Evolutionary conservation across 2,113 vertebrate genomes (phyloP).

Genomic region (Bettongia penicillata): DNA sequence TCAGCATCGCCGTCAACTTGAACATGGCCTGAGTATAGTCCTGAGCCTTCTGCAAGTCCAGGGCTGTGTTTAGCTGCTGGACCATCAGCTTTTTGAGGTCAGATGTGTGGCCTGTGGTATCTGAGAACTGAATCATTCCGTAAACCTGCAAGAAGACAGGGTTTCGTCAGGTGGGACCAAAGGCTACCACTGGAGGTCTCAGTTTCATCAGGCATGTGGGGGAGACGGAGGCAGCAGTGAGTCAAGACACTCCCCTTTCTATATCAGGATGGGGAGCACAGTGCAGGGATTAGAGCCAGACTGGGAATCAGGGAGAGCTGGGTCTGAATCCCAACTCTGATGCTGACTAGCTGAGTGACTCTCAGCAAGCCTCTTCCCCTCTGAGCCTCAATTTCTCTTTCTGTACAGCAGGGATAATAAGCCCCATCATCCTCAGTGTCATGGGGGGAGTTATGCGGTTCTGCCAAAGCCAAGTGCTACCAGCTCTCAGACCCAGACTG

Average conservation of each 20-base stretch:
- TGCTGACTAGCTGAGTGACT: too few relatives aligned
- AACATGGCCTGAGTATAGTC: slow-evolving; percentile 95
- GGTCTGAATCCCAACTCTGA: background rate
- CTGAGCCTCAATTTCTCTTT: too few relatives aligned
- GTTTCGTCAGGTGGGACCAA: background rate
- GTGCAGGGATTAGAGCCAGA: too few relatives aligned
- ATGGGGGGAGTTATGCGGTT: too few relatives aligned
- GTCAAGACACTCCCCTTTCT: too few relatives aligned
- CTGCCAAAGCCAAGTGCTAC: background rate
- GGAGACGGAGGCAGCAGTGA: too few relatives aligned
- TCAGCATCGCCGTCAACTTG: slow-evolving; percentile 95
- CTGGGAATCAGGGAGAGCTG: background rate
- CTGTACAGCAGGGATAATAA: background rate
- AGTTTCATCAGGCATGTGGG: too few relatives aligned
- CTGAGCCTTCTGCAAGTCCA: slow-evolving; percentile 87
- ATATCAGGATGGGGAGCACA: too few relatives aligned
- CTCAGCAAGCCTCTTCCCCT: too few relatives aligned
- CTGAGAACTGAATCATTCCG: slow-evolving; percentile 96
- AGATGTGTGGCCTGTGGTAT: slow-evolving; percentile 88
- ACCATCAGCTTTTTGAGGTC: slow-evolving; percentile 95
- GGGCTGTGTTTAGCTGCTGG: slow-evolving; percentile 89
- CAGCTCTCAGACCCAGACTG: background rate
- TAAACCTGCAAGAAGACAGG: slow-evolving; percentile 86
- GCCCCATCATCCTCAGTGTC: background rate
- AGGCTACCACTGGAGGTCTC: background rate